These are phyloP conservation scores for Trachemys scripta DNA, from an alignment of 2,113 vertebrate species.

Conservation along the genomic window DNA sequence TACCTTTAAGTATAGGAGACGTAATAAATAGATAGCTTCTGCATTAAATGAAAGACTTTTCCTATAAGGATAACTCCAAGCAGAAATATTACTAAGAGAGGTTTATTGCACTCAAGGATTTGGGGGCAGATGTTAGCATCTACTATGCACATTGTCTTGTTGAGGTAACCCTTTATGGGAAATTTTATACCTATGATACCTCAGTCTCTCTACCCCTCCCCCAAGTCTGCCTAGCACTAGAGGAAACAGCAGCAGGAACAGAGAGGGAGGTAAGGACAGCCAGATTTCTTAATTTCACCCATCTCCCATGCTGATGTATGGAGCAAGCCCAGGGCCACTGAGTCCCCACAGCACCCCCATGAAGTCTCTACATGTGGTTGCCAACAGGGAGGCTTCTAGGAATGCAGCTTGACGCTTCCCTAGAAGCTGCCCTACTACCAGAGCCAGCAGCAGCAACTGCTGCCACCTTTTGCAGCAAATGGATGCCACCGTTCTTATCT, in stretches of 20 bases:
- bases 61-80: not conserved
- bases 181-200: rapidly evolving
- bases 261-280: not conserved
- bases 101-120: not conserved
- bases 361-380: not conserved
- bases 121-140: not conserved
- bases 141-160: rapidly evolving
- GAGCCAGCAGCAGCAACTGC: not conserved
- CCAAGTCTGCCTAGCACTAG: not conserved
- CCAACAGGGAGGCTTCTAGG: not conserved
- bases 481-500: not conserved
- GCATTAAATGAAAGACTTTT: not conserved
- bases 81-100: not conserved
- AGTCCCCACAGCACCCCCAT: rapidly evolving
- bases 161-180: not conserved
- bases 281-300: not conserved
- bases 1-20: not conserved
- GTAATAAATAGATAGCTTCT: not conserved
- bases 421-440: rapidly evolving
- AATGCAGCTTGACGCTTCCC: not conserved
- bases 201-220: not conserved
- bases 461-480: not conserved
- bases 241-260: rapidly evolving
- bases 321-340: not conserved
- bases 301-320: not conserved